These are phyloP conservation scores for Drosophila cognata DNA, from an alignment of 2,888 invertebrate species.

Conservation along the genomic window DNA sequence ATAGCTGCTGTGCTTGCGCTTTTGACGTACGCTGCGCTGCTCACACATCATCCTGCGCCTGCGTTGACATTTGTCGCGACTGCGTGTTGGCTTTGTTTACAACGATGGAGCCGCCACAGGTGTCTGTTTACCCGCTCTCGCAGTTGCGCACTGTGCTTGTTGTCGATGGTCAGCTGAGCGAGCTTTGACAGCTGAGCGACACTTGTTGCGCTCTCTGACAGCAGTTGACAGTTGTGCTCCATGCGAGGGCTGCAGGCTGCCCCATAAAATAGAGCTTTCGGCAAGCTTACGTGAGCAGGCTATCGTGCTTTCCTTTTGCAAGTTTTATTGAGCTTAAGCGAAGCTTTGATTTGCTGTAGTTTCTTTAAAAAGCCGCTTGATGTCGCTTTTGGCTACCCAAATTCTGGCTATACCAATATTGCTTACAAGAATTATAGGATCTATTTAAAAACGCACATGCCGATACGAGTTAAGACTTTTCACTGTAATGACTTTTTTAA, in stretches of 20 bases:
- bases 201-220: conserved; percentile 29
- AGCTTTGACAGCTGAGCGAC: conserved; percentile 43
- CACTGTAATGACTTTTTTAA: not conserved
- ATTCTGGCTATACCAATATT: not conserved
- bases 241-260: conserved; percentile 36
- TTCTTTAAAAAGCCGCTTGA: not conserved
- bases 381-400: conserved; percentile 7
- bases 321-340: not conserved
- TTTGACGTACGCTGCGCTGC: conserved; percentile 42
- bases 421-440: not conserved
- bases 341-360: not conserved
- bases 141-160: conserved; percentile 62
- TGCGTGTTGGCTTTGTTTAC: conserved; percentile 79
- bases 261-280: conserved; percentile 5
- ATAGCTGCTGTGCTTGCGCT: conserved; percentile 5
- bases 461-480: not conserved
- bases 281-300: conserved; percentile 3
- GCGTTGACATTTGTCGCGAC: conserved; percentile 63
- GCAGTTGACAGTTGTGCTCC: conserved; percentile 22
- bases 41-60: conserved; percentile 51
- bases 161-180: conserved; percentile 51
- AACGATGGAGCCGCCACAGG: conserved; percentile 54
- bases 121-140: conserved; percentile 67
- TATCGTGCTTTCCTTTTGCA: not conserved
- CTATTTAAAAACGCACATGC: not conserved